Conservation (phyloP, 1,140 invertebrate genomes). For the Saccostrea cuccullata region DNA sequence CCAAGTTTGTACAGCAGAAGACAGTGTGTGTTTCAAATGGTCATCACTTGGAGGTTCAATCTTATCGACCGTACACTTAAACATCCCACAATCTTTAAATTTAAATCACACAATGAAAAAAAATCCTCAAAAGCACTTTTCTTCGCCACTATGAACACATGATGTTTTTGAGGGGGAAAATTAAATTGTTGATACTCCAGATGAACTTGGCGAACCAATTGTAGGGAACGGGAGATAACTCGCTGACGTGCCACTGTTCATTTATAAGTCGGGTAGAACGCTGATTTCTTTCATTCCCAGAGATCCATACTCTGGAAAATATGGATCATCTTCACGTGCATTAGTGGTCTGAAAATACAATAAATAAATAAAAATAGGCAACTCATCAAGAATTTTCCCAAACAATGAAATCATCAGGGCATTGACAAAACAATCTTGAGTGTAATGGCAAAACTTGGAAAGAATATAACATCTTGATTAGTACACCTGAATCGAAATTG, state of each 20-base stretch:
- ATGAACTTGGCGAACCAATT: not conserved
- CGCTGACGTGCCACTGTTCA: not conserved
- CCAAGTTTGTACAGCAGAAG: not conserved
- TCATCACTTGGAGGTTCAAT: no score
- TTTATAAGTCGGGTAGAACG: constrained; percentile 41
- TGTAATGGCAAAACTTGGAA: no score
- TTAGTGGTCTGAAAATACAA: no score
- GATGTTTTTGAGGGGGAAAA: no score
- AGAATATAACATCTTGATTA: no score
- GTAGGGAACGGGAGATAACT: not conserved
- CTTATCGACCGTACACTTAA: not conserved
- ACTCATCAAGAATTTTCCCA: no score
- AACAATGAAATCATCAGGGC: no score
- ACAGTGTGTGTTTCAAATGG: no score
- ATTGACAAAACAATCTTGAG: no score
- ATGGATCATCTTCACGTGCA: not conserved
- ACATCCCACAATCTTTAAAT: no score
- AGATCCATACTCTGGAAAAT: constrained; percentile 49
- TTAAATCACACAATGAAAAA: not conserved
- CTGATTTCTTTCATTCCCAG: constrained; percentile 52
- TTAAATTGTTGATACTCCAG: not conserved
- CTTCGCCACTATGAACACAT: no score
- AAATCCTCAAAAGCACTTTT: not conserved
- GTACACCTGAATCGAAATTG: no score
- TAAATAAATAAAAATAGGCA: not conserved